Evolutionary conservation across 2,113 vertebrate species (phyloP).

Genomic region (Xenopus borealis): DNA sequence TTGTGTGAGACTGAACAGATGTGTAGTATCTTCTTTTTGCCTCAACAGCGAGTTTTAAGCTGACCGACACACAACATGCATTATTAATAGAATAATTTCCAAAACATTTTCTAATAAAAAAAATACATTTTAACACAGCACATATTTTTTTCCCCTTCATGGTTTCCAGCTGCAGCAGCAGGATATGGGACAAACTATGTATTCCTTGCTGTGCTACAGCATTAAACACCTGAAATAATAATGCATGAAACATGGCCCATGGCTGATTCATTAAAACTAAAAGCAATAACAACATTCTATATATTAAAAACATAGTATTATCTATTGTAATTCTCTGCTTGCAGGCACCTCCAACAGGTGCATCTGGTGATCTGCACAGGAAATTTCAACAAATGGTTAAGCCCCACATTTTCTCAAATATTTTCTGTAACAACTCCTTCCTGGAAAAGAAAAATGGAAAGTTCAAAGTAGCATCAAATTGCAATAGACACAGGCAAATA

Average conservation of each 20-base stretch:
- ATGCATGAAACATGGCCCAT: constrained; percentile 17
- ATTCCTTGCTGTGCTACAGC: constrained; percentile 35
- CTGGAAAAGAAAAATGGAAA: neutral
- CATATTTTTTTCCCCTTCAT: constrained; percentile 25
- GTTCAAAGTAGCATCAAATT: neutral
- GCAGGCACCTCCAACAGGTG: neutral
- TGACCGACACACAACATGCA: constrained; percentile 8
- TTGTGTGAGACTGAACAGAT: constrained; percentile 29
- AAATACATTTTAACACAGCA: constrained; percentile 16
- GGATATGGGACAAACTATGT: constrained; percentile 31
- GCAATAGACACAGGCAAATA: neutral
- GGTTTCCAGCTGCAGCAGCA: constrained; percentile 36
- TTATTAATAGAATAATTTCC: constrained; percentile 38
- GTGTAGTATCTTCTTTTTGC: constrained; percentile 12
- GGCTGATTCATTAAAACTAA: constrained; percentile 17
- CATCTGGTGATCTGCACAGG: neutral
- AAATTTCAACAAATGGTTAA: neutral
- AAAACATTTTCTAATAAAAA: constrained; percentile 20
- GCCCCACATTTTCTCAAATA: neutral
- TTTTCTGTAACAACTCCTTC: neutral
- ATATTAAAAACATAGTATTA: neutral
- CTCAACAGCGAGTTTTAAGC: constrained; percentile 21
- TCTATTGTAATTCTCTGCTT: neutral
- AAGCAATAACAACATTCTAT: constrained; percentile 6
- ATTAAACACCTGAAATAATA: constrained; percentile 45